phyloP scores from a whole-genome alignment of 1,140 invertebrate genomes.

The Listronotus bonariensis region DNA sequence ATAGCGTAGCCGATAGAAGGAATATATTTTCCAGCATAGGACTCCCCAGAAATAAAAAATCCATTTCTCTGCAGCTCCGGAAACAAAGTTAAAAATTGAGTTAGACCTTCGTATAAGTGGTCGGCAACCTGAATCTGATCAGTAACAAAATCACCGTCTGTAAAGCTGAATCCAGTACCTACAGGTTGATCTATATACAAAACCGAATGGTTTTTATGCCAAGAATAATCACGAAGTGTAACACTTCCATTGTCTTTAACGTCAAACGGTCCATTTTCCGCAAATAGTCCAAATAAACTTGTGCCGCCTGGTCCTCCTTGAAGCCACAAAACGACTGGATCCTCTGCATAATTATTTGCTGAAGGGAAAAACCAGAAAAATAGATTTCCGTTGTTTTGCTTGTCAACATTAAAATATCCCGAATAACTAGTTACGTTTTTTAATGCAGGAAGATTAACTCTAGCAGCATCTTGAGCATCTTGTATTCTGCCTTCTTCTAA shows the following conservation, averaged over 20 bases:
- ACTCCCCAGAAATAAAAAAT: constrained; percentile 81
- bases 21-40: constrained; percentile 83
- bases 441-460: constrained; percentile 21
- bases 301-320: constrained; percentile 72
- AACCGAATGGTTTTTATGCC: constrained; percentile 64
- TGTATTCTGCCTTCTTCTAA: constrained; percentile 43
- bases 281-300: constrained; percentile 73
- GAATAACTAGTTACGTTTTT: constrained; percentile 56
- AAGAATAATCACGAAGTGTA: constrained; percentile 62
- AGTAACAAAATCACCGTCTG: constrained; percentile 66
- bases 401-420: constrained; percentile 73
- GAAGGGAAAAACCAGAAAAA: constrained; percentile 80
- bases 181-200: constrained; percentile 88
- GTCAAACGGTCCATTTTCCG: constrained; percentile 68
- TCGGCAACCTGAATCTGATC: constrained; percentile 69
- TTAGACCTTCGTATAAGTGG: constrained; percentile 67
- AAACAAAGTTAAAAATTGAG: constrained; percentile 76
- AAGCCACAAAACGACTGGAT: constrained; percentile 70
- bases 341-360: constrained; percentile 50
- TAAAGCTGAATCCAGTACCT: constrained; percentile 78
- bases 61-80: constrained; percentile 68
- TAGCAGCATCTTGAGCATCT: constrained; percentile 40
- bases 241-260: constrained; percentile 56
- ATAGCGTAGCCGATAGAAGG: constrained; percentile 77
- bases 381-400: constrained; percentile 66